Base-by-base conservation (phyloP, 2,797 vertebrate species). In the Fistularia tabacaria region DNA sequence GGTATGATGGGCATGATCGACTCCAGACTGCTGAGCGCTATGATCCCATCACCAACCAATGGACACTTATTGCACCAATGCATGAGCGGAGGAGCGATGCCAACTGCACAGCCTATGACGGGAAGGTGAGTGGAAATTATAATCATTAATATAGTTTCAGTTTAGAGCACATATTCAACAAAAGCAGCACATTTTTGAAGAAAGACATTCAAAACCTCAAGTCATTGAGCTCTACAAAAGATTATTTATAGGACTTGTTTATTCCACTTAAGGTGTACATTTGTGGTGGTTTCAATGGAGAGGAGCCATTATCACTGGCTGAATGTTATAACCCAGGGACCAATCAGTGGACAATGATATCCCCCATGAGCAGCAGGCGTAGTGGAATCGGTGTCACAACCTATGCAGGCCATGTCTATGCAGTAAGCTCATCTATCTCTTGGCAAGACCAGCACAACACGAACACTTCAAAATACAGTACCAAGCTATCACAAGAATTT, bases 271-370 rank as follows among this genome's bases (percentile, higher is more conserved):
- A 88, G 83, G 36, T 88, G 51, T 89, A 87, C 45, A 76, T 87
- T 51, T 88, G 87, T 57, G 94, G 93, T 14, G 94, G 93, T 5
- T 92, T 90, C 12, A 90, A 91, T 0, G 92, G 93, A 1, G 80
- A 76, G 0, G 73, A 76, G 14, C 83, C 81, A 9, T 89, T 93
- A 55, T 89, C 88, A 63, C 91, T 89, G 0, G 93, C 90, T 0
- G 94, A 96, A 42, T 77, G 57, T 1, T 95, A 93, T 0, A 63
- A 81, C 49, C 90, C 93, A 0, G 81, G 91, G 64, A 91, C 77
- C 5, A 89, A 94, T 64, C 91, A 93, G 54, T 95, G 93, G 94
- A 93, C 84, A 0, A 42, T 87, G 46, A 93, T 93, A 0, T 42
- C 84, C 6, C 82, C 84, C 50, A 94, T 94, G 87, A 58, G 0